Percentiles rank a stretch among this genome's conserved stretches.
Evolutionary conservation across 1,140 invertebrate genomes (phyloP).

Genomic region (Drosophila lacteicornis): DNA sequence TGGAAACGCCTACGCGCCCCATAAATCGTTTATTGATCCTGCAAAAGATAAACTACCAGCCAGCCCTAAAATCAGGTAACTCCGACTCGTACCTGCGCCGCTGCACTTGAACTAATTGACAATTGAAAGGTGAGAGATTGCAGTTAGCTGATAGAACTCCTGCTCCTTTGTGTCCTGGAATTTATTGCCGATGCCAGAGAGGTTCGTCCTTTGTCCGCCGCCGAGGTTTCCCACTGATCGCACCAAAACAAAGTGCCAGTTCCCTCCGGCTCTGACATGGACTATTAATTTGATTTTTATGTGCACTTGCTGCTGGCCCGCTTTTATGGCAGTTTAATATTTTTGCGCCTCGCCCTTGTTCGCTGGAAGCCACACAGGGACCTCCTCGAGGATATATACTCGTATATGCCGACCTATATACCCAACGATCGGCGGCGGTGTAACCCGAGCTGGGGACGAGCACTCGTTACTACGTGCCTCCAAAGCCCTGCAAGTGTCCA

Average conservation of each 20-base stretch:
- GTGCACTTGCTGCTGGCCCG: slow-evolving; percentile 69
- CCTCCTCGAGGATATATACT: slow-evolving; percentile 7
- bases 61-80: slow-evolving; percentile 6
- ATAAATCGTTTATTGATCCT: slow-evolving; percentile 75
- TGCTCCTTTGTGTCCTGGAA: slow-evolving; percentile 49
- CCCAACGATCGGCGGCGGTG: slow-evolving; percentile 26
- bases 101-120: slow-evolving; percentile 81
- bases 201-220: slow-evolving; percentile 52
- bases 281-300: slow-evolving; percentile 82
- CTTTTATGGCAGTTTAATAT: slow-evolving; percentile 77
- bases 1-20: slow-evolving; percentile 54
- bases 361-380: slow-evolving; percentile 66
- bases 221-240: slow-evolving; percentile 75
- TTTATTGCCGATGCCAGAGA: slow-evolving; percentile 61
- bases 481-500: slow-evolving; percentile 70
- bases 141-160: slow-evolving; percentile 70
- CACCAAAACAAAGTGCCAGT: slow-evolving; percentile 79
- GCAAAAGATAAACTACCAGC: slow-evolving; percentile 15
- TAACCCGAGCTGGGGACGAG: slow-evolving; percentile 52
- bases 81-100: slow-evolving; percentile 27
- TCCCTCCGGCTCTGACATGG: slow-evolving; percentile 61
- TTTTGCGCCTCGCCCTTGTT: slow-evolving; percentile 64
- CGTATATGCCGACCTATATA: slow-evolving; percentile 22
- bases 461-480: slow-evolving; percentile 67
- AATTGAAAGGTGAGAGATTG: slow-evolving; percentile 81